Base-by-base conservation (phyloP, 2,797 vertebrate genomes). In the Pempheris klunzingeri region DNA sequence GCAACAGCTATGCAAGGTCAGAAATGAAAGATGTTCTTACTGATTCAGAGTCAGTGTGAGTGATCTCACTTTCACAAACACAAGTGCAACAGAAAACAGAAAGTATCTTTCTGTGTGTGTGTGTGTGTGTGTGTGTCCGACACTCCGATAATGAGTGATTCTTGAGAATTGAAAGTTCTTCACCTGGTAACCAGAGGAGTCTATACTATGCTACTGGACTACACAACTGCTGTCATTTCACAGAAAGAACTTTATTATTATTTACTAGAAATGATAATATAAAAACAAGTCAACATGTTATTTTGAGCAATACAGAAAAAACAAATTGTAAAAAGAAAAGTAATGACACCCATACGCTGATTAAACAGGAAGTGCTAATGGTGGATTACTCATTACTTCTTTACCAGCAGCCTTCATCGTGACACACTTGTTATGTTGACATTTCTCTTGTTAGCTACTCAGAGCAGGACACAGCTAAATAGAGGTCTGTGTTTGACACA, bases 171-270 rank as follows among this genome's bases (percentile, higher is more conserved):
- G 70, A 85, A 76, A 75, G 70, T 75, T 79, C 90, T 81, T 88
- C 89, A 87, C 84, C 86, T 87, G 80, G 89, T 90, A 92, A 92
- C 82, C 77, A 86, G 83, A 79, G 67, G 53, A 73, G 46, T n/a
- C n/a, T n/a, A n/a, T n/a, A n/a, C n/a, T n/a, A n/a, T n/a, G n/a
- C 44, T 55, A 63, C 61, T 80, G 50, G 47, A 72, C 53, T 36
- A 69, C 65, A 76, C 60, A 44, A 22, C 7, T 50, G 39, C 57
- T 46, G 54, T 65, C 66, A 73, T 2, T 82, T 88, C 62, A 71
- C 64, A 63, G 59, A 70, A 77, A 38, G 17, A 71, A 44, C 24
- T 32, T 62, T 5, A 59, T 70, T 5, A 59, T 70, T 68, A 49
- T 81, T 71, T 50, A 53, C 55, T 58, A 53, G 68, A 79, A 86